Base-by-base conservation (phyloP, 2,888 invertebrate genomes). In the Rotaria socialis region DNA sequence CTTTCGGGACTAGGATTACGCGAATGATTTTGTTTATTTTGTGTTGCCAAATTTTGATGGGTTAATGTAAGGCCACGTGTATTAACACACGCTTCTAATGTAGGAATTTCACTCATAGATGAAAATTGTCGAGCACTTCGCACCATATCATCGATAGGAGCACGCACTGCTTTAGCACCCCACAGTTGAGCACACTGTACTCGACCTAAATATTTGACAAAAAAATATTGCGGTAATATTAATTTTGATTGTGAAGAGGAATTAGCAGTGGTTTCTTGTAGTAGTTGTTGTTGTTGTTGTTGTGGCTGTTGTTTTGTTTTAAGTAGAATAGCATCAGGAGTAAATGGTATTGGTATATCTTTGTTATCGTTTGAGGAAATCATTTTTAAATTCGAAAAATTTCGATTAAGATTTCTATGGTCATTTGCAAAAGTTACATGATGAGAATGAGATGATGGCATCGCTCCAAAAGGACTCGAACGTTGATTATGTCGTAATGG, bases 131-230 rank as follows among this genome's bases (percentile, higher is more conserved):
- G 89, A 35, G 90, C 89, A 41, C 88, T 88, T 7, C 88, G 87
- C 24, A 91, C 89, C 88, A 91, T 88, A 55, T 89, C 89, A 87
- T 91, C 90, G 27, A 91, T 90, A 0, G 90, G 90, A 74, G 88
- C 88, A 14, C 90, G 88, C 10, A 90, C 90, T 87, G 90, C 89
- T 84, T 90, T 89, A 3, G 90, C 88, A 11, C 91, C 91, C 85
- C 89, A 90, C 19, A 90, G 88, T 7, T 90, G 90, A 16, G 88
- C 88, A 35, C 89, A 89, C 43, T 89, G 88, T 85, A 88, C 88
- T 84, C 89, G 89, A 10, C 91, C 91, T 43, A 91, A 88, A 88
- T 90, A 90, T 87, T 91, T 91, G 60, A 89, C 89, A n/a, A 91
- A 89, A 88, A 91, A 91, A 35, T 89, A 87, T 87, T 90, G 90